Evolutionary conservation across 2,888 invertebrate genomes (phyloP).

Genomic region (Xanthostigma xanthostigma): DNA sequence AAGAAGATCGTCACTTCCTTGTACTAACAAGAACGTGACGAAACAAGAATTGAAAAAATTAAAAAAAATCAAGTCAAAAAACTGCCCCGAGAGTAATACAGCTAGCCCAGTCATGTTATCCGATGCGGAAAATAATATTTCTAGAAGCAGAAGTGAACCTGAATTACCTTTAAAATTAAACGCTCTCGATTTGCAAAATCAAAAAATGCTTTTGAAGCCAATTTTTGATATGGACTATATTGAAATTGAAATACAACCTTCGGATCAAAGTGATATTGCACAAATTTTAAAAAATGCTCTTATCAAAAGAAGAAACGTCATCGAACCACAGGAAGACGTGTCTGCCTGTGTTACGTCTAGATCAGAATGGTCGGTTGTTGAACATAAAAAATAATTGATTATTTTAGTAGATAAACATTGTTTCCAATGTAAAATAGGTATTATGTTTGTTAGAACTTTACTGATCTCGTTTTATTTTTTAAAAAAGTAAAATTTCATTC

Average conservation of each 20-base stretch:
- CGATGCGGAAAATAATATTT: neutral
- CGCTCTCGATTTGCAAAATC: constrained; percentile 18
- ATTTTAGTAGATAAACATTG: neutral
- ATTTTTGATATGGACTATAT: constrained; percentile 21
- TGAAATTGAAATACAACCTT: constrained; percentile 20
- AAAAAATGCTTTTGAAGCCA: constrained; percentile 20
- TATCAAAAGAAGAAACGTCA: constrained; percentile 24
- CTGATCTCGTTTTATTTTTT: too few relatives aligned
- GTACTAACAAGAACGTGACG: neutral
- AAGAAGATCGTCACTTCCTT: constrained; percentile 15
- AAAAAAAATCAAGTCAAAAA: constrained; percentile 7
- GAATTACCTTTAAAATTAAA: neutral
- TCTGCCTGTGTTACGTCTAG: constrained; percentile 22
- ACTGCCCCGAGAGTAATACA: constrained; percentile 16
- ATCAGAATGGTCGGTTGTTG: constrained; percentile 23
- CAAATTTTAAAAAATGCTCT: constrained; percentile 29
- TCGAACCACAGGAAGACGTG: constrained; percentile 19
- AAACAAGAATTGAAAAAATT: neutral
- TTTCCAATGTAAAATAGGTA: too few relatives aligned
- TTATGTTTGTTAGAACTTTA: too few relatives aligned
- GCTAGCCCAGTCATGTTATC: constrained; percentile 3
- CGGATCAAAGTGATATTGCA: constrained; percentile 25
- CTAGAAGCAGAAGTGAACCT: constrained; percentile 4
- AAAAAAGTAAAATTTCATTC: too few relatives aligned
- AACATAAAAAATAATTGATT: constrained; percentile 7